These are phyloP conservation scores for Tridacna crocea DNA, from an alignment of 2,888 invertebrate genomes.

Conservation along the genomic window DNA sequence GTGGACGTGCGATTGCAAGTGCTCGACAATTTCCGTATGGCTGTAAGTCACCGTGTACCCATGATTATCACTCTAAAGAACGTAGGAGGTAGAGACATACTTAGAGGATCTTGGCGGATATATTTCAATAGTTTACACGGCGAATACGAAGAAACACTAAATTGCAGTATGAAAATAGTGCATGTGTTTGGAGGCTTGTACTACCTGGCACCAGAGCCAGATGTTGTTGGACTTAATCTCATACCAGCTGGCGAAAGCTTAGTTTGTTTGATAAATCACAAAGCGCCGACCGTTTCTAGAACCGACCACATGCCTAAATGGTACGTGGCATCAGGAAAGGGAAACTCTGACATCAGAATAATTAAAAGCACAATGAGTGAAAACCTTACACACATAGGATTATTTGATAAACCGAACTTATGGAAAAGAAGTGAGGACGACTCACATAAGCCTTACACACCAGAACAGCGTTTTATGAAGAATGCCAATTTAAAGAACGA, in stretches of 20 bases:
- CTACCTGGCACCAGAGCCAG: constrained; percentile 21
- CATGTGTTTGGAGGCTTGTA: constrained; percentile 32
- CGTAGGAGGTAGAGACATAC: constrained; percentile 20
- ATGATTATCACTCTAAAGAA: constrained; percentile 28
- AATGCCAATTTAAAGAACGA: not conserved
- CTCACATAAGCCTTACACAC: constrained; percentile 38
- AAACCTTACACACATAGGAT: constrained; percentile 26
- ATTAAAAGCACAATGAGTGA: constrained; percentile 35
- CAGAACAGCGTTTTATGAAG: constrained; percentile 30
- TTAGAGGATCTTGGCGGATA: constrained; percentile 33
- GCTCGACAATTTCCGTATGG: constrained; percentile 4
- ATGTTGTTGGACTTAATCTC: not conserved
- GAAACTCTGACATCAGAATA: constrained; percentile 2
- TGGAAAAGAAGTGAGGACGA: constrained; percentile 38
- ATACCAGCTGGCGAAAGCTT: not conserved
- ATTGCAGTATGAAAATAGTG: constrained; percentile 9
- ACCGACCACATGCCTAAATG: constrained; percentile 52
- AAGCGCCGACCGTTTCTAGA: not conserved
- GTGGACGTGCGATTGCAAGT: constrained; percentile 18
- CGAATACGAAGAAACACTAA: not conserved
- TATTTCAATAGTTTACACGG: constrained; percentile 37
- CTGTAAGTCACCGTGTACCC: not conserved
- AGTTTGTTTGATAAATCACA: not conserved
- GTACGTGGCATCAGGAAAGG: constrained; percentile 37
- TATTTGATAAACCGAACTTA: constrained; percentile 16